These are phyloP conservation scores for Acanthiza pusilla DNA, from an alignment of 2,797 vertebrate species.

Conservation along the genomic window DNA sequence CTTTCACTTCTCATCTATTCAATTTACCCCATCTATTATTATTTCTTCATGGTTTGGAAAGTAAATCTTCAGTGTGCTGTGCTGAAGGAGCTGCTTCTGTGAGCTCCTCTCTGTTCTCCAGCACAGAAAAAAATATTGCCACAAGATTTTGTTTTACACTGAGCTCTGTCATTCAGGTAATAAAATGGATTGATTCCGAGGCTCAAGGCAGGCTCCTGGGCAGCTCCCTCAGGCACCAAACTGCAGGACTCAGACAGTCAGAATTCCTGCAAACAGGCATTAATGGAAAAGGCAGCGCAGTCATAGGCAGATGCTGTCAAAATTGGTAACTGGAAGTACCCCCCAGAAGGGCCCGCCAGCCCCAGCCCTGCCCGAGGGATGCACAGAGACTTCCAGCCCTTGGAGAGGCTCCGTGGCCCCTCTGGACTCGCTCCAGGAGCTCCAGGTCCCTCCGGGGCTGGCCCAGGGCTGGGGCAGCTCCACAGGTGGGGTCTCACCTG, in stretches of 20 bases:
- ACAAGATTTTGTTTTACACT: accelerated
- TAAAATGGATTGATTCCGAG: background rate
- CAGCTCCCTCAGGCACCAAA: background rate
- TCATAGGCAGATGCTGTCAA: background rate
- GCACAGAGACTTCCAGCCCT: background rate
- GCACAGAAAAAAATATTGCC: background rate
- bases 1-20: background rate
- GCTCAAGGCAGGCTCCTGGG: background rate
- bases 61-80: background rate
- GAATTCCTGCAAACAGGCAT: background rate
- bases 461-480: background rate
- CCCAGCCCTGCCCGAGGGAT: background rate
- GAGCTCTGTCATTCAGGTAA: background rate
- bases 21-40: background rate
- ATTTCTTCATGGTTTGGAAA: background rate
- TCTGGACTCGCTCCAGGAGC: background rate
- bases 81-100: background rate
- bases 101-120: background rate
- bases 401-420: accelerated
- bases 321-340: background rate
- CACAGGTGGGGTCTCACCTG: background rate
- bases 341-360: background rate
- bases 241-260: background rate
- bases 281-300: background rate
- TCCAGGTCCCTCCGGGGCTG: accelerated